These are phyloP conservation scores for Elgaria multicarinata DNA, from an alignment of 2,113 vertebrate genomes.

Conservation along the genomic window DNA sequence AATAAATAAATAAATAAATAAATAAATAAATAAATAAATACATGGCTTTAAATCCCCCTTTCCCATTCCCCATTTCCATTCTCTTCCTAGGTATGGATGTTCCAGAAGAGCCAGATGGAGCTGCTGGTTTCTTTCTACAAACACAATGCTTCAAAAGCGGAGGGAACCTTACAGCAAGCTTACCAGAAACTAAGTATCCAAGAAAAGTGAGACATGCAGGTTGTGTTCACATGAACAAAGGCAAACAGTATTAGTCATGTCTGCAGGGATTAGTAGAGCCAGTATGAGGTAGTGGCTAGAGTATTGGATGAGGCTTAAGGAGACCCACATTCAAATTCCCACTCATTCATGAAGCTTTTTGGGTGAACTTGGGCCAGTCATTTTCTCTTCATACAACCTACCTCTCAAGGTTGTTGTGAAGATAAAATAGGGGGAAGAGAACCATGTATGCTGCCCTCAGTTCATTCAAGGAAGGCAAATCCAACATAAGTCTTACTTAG, in stretches of 20 bases:
- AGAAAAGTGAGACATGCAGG: slow-evolving; percentile 64
- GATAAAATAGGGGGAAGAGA: neutral
- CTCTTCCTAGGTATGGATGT: slow-evolving; percentile 80
- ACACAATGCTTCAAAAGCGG: slow-evolving; percentile 76
- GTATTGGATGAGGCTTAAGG: neutral
- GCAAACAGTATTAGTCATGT: neutral
- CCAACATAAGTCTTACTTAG: too few species aligned
- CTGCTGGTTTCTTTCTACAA: slow-evolving; percentile 80
- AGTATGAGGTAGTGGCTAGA: neutral
- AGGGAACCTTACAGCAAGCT: slow-evolving; percentile 79
- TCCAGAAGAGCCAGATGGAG: slow-evolving; percentile 85
- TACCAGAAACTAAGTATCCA: slow-evolving; percentile 70
- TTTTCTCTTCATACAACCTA: neutral
- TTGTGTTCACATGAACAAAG: slow-evolving; percentile 8
- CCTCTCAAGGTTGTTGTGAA: neutral
- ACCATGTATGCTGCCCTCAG: neutral
- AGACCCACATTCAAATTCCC: neutral
- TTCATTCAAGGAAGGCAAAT: neutral
- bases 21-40: too few species aligned
- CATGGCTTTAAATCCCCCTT: neutral
- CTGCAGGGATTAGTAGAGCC: neutral
- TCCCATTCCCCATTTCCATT: neutral
- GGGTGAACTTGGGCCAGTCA: neutral
- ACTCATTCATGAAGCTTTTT: neutral
- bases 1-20: too few species aligned